phyloP scores from a whole-genome alignment of 2,797 vertebrate species.

The Sebastes iracundus region DNA sequence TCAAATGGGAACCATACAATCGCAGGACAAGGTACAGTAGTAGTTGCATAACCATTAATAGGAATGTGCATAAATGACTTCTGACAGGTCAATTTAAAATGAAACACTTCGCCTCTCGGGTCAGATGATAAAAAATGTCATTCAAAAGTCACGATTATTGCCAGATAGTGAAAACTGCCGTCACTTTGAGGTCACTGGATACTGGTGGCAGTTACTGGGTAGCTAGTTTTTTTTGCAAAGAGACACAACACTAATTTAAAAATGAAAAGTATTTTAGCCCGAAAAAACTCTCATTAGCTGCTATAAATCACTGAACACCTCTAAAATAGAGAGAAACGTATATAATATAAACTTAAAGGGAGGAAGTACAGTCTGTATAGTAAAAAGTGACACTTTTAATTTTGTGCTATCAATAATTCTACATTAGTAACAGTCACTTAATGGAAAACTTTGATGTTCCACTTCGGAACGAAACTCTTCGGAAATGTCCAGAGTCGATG shows the following conservation, averaged over 20 bases:
- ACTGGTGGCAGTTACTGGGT: conserved; percentile 40
- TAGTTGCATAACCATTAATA: conserved; percentile 67
- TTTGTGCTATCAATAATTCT: conserved; percentile 25
- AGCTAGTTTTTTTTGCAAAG: conserved; percentile 14
- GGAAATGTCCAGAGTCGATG: conserved; percentile 41
- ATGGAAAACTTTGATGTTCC: conserved; percentile 31
- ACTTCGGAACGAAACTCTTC: conserved; percentile 51
- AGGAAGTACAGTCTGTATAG: background rate
- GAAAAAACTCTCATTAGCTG: background rate
- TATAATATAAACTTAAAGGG: conserved; percentile 23
- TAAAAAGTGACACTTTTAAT: conserved; percentile 6
- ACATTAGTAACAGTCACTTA: conserved; percentile 44
- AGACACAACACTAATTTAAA: conserved; percentile 7
- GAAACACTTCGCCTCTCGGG: background rate
- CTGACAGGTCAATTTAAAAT: conserved; percentile 21
- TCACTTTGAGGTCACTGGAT: conserved; percentile 51
- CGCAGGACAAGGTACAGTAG: conserved; percentile 38
- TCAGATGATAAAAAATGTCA: conserved; percentile 27
- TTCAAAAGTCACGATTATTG: conserved; percentile 69
- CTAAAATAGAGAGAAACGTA: conserved; percentile 18
- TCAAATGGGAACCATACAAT: conserved; percentile 42
- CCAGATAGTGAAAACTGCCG: conserved; percentile 38
- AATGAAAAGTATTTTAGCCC: background rate
- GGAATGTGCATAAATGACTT: conserved; percentile 73
- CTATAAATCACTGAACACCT: conserved; percentile 12